These are phyloP conservation scores for Lota lota DNA, from an alignment of 2,113 vertebrate species.

Conservation along the genomic window DNA sequence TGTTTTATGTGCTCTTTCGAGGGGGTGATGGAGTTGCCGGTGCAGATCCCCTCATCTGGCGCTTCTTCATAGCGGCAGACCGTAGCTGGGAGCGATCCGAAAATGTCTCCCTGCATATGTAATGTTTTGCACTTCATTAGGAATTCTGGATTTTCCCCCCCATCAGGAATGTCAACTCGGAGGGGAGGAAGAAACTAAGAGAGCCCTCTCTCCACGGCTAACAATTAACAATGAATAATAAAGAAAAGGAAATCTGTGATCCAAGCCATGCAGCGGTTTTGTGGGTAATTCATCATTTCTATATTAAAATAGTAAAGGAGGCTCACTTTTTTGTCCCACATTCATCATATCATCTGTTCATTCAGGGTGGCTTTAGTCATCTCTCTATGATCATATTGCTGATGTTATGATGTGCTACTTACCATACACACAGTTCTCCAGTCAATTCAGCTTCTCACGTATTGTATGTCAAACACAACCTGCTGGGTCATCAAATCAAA, in stretches of 20 bases:
- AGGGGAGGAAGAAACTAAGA: slow-evolving; percentile 55
- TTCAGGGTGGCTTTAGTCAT: slow-evolving; percentile 6
- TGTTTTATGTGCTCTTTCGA: slow-evolving; percentile 41
- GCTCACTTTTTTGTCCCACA: slow-evolving; percentile 8
- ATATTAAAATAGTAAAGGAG: slow-evolving; percentile 15
- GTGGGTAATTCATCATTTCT: slow-evolving; percentile 35
- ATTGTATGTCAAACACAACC: no score
- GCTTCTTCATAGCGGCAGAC: slow-evolving; percentile 23
- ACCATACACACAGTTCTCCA: background rate
- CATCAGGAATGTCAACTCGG: slow-evolving; percentile 67
- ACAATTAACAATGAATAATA: slow-evolving; percentile 73
- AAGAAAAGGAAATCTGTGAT: slow-evolving; percentile 36
- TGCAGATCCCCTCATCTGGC: slow-evolving; percentile 34
- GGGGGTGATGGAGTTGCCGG: slow-evolving; percentile 21
- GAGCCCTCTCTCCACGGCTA: slow-evolving; percentile 58
- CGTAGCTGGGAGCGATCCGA: slow-evolving; percentile 48
- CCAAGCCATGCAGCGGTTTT: slow-evolving; percentile 30
- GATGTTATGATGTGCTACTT: slow-evolving; percentile 12
- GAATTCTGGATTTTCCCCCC: slow-evolving; percentile 73
- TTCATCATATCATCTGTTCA: slow-evolving; percentile 26
- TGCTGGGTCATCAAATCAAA: no score
- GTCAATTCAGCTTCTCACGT: no score
- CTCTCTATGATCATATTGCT: slow-evolving; percentile 16
- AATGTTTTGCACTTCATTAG: slow-evolving; percentile 69
- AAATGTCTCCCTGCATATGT: slow-evolving; percentile 67